phyloP scores from a whole-genome alignment of 2,888 invertebrate genomes.

The Oeneis ivallda region DNA sequence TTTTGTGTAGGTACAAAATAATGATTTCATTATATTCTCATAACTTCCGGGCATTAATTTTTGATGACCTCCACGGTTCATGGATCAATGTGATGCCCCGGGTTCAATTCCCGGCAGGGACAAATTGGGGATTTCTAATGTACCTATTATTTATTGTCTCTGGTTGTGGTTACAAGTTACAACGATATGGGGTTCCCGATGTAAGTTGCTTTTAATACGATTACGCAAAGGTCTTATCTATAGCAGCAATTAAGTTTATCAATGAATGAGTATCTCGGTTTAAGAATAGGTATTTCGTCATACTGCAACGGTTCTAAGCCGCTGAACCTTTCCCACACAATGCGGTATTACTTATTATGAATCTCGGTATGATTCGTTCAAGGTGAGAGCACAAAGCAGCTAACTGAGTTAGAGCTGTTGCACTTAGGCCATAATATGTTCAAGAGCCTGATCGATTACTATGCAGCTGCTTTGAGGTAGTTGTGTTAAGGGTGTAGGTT shows the following conservation, averaged over 20 bases:
- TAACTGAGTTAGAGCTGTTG: slow-evolving; percentile 11
- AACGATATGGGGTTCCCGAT: too few species aligned
- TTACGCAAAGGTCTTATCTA: background rate
- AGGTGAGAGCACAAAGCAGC: slow-evolving; percentile 11
- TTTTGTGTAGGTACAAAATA: background rate
- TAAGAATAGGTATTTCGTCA: slow-evolving; percentile 52
- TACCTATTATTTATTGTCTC: too few species aligned
- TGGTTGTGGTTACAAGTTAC: too few species aligned
- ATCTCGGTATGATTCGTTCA: slow-evolving; percentile 47
- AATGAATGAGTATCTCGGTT: slow-evolving; percentile 24
- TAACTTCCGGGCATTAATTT: background rate
- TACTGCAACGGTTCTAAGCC: slow-evolving; percentile 55
- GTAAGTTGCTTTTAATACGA: too few species aligned
- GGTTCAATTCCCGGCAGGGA: too few species aligned
- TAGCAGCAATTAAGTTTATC: background rate
- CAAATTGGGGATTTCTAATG: too few species aligned
- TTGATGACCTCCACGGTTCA: too few species aligned
- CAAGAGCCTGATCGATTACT: slow-evolving; percentile 11
- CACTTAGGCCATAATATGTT: slow-evolving; percentile 19
- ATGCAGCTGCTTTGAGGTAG: background rate
- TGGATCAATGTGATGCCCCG: too few species aligned
- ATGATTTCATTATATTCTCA: background rate
- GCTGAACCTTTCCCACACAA: slow-evolving; percentile 60
- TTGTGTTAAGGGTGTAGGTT: too few species aligned
- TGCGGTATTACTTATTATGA: slow-evolving; percentile 49